Evolutionary conservation across 1,140 invertebrate genomes (phyloP).

Genomic region (Drosophila baimaii): DNA sequence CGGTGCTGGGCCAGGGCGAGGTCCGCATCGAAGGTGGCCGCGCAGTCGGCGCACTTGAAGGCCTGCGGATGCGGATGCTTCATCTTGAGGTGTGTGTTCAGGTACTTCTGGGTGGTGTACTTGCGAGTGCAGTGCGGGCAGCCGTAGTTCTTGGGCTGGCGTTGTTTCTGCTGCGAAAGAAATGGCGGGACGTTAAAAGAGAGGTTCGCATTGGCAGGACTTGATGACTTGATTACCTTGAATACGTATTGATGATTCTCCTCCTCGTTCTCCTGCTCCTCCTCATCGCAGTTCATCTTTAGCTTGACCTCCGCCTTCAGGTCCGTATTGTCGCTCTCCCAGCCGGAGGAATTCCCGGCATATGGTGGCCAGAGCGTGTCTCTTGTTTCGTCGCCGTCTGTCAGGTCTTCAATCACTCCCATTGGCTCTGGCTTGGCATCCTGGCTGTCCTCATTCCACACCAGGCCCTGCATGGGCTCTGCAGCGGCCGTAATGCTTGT

Average conservation of each 20-base stretch:
- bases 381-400: constrained; percentile 23
- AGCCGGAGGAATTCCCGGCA: not conserved
- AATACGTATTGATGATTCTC: constrained; percentile 45
- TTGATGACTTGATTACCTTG: constrained; percentile 33
- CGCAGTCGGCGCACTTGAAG: constrained; percentile 70
- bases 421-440: too few species aligned
- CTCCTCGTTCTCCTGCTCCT: not conserved
- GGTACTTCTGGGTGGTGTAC: constrained; percentile 65
- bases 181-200: not conserved
- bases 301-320: not conserved
- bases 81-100: constrained; percentile 69
- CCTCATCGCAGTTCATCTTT: too few species aligned
- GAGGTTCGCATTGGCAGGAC: too few species aligned
- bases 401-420: not conserved
- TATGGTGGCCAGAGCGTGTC: constrained; percentile 9
- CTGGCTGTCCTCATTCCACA: not conserved
- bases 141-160: constrained; percentile 51
- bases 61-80: constrained; percentile 67
- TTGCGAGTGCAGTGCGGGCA: constrained; percentile 61
- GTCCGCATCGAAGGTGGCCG: constrained; percentile 60
- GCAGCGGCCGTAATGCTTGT: not conserved
- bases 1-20: constrained; percentile 59
- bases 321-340: not conserved
- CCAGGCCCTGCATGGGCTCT: not conserved
- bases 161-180: constrained; percentile 25